These are phyloP conservation scores for Potorous gilbertii DNA, from an alignment of 2,797 vertebrate genomes.

Conservation along the genomic window DNA sequence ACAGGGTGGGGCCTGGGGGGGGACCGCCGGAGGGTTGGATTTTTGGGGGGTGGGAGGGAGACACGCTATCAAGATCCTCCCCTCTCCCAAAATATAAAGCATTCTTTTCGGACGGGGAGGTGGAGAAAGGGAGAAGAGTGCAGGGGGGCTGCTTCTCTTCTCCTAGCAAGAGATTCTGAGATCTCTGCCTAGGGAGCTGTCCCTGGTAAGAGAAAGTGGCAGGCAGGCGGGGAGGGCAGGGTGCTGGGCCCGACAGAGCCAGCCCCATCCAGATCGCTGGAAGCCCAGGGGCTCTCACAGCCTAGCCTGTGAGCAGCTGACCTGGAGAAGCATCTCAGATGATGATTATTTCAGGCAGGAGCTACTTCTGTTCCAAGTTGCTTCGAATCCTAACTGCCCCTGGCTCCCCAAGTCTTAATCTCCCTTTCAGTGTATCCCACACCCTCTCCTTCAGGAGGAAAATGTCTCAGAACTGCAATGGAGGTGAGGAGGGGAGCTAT, in stretches of 20 bases:
- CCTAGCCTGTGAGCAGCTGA: accelerated
- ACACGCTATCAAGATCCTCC: neutral
- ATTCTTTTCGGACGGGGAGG: neutral
- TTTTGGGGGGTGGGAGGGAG: neutral
- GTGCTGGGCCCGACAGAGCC: too few relatives aligned
- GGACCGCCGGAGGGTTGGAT: neutral
- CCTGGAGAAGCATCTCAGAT: accelerated
- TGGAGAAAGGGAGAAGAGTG: neutral
- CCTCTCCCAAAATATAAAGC: neutral
- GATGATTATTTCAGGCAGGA: neutral
- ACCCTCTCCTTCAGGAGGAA: neutral
- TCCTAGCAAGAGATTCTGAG: neutral
- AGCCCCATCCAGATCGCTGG: accelerated
- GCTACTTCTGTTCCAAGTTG: accelerated
- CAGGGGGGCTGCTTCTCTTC: neutral
- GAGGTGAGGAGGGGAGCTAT: neutral
- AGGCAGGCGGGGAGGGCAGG: neutral
- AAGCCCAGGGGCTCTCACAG: neutral
- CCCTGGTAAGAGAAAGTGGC: too few relatives aligned
- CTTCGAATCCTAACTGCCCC: neutral
- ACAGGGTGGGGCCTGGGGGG: accelerated
- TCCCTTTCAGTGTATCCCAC: neutral
- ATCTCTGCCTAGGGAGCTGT: neutral
- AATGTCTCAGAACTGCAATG: neutral
- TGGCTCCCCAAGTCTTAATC: neutral